Percentiles rank a stretch among this genome's conserved stretches.
Conservation (phyloP, 2,888 invertebrate genomes). For the Napeogenes sylphis region DNA sequence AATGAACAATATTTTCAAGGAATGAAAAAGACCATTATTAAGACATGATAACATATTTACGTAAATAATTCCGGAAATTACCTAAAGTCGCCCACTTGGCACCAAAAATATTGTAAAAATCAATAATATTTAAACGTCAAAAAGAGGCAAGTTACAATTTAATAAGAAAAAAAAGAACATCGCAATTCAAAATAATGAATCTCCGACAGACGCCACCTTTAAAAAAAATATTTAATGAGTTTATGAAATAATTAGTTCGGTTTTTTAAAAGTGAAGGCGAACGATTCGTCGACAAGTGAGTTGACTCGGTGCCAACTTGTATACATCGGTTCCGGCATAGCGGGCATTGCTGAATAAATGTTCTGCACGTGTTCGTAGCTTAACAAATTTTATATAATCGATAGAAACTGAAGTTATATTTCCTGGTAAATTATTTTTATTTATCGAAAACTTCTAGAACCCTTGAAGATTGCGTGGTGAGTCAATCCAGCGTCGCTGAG, state of each 20-base stretch:
- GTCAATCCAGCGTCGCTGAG: too few relatives aligned
- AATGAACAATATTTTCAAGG: too few relatives aligned
- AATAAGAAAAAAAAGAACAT: neutral
- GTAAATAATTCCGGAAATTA: conserved; percentile 9
- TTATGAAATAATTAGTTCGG: neutral
- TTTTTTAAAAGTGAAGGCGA: neutral
- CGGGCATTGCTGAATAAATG: conserved; percentile 1
- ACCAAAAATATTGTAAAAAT: conserved; percentile 1
- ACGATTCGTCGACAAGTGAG: conserved; percentile 1
- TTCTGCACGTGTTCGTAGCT: conserved; percentile 1
- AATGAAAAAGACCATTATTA: too few relatives aligned
- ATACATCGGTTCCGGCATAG: conserved; percentile 3
- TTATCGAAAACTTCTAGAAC: too few relatives aligned
- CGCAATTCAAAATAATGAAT: conserved; percentile 2
- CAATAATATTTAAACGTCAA: conserved; percentile 3
- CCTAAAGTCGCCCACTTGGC: conserved; percentile 6
- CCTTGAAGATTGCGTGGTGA: too few relatives aligned
- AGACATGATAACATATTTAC: neutral
- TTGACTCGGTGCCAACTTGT: neutral
- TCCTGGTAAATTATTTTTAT: too few relatives aligned
- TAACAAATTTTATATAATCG: neutral
- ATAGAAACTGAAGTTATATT: too few relatives aligned
- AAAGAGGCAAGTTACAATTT: neutral
- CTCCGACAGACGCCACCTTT: conserved; percentile 9
- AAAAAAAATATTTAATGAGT: neutral